Base-by-base conservation (phyloP, 1,140 invertebrate genomes). In the Pachyrhynchus sulphureomaculatus region DNA sequence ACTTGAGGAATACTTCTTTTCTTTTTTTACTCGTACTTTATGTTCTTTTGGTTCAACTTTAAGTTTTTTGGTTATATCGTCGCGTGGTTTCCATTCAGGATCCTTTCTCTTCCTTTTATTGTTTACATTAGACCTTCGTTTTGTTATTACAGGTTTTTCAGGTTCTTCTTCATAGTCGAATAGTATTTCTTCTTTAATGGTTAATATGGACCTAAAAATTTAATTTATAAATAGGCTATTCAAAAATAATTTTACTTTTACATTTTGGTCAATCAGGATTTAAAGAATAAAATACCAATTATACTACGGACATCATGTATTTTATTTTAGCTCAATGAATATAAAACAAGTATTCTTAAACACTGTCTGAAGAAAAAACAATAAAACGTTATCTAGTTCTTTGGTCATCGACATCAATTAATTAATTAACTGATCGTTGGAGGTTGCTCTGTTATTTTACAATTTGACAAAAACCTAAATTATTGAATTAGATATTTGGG, bases 11-110 rank as follows among this genome's bases (percentile, higher is more conserved):
- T 60, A 45, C 15, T 12, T 12, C 42, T 60, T 60, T 26, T 60
- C 57, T 17, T 42, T 60, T 39, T 60, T 60, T 9, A 58, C 23
- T 39, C 44, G 13, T 1, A 48, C 10, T 37, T 29, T 18, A 37
- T 24, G 17, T 61, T 45, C 39, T 53, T 51, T 36, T n/a, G 15
- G 4, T 10, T 10, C 17, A 4, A 29, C n/a, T 45, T 47, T 47
- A 18, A 12, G 12, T 26, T 34, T 36, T 23, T 8, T 48, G 2
- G 48, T 5, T 37, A 18, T 36, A 4, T 17, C 49, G 2, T 54
- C 51, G 2, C n/a, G 9, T 10, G 34, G 12, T 2, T 4, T 36
- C 20, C 52, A 55, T n/a, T 49, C 32, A n/a, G 12, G 23, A 12
- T 49, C 47, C 24, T 48, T 36, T 34, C 20, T 57, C 33, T 8